These are phyloP conservation scores for Ciconia boyciana DNA, from an alignment of 2,113 vertebrate genomes.

Conservation along the genomic window DNA sequence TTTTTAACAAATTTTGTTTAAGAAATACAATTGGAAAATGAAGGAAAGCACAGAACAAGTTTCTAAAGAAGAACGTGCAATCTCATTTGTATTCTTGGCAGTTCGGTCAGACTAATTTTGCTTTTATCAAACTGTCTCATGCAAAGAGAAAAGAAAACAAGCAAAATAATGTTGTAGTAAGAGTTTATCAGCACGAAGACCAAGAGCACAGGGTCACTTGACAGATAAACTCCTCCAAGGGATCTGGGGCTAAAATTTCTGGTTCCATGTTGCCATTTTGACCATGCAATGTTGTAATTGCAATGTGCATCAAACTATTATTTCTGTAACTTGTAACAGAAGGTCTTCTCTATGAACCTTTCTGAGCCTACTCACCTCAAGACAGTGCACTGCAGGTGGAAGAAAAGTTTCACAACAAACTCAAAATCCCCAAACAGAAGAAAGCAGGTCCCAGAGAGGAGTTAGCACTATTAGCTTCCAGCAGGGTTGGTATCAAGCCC, in stretches of 20 bases:
- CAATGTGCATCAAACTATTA: neutral
- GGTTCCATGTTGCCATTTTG: conserved; percentile 51
- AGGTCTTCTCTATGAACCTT: neutral
- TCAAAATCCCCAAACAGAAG: conserved; percentile 54
- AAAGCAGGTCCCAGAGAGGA: conserved; percentile 37
- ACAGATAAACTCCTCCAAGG: conserved; percentile 54
- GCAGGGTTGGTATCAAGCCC: conserved; percentile 22
- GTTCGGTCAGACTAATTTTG: neutral
- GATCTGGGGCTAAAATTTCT: conserved; percentile 44
- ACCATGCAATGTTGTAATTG: conserved; percentile 44
- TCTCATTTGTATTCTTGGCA: neutral
- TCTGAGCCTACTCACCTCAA: conserved; percentile 62
- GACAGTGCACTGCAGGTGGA: conserved; percentile 33
- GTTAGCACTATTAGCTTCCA: conserved; percentile 43
- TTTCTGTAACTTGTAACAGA: neutral
- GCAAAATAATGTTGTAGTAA: conserved; percentile 35
- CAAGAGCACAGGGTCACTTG: conserved; percentile 11
- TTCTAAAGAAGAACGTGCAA: neutral
- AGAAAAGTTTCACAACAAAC: conserved; percentile 59
- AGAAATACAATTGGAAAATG: conserved; percentile 12
- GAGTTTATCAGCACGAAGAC: conserved; percentile 62
- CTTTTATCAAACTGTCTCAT: conserved; percentile 68
- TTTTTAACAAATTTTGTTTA: neutral
- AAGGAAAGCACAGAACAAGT: neutral
- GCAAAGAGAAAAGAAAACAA: conserved; percentile 51